Conservation (phyloP, 2,797 vertebrate genomes). For the Gymnopithys bicolor region DNA sequence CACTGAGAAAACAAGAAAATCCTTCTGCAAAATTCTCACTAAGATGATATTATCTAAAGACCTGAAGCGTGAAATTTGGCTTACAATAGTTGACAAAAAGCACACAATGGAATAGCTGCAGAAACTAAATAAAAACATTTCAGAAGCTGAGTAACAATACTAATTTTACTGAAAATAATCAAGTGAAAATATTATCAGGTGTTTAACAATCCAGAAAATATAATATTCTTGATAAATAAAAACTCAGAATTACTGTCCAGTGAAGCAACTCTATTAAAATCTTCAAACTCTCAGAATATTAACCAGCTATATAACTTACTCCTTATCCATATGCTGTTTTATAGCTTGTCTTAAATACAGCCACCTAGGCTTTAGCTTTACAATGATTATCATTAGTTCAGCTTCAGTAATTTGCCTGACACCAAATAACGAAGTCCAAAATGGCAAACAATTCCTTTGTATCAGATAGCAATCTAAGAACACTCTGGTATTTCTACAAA, state of each 20-base stretch:
- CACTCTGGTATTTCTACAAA: not conserved
- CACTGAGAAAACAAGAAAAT: constrained; percentile 85
- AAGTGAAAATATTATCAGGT: constrained; percentile 26
- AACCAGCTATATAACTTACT: not conserved
- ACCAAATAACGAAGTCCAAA: not conserved
- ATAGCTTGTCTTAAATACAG: not conserved
- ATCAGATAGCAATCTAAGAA: not conserved
- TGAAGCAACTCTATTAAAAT: not conserved
- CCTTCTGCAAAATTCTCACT: constrained; percentile 83
- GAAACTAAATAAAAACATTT: constrained; percentile 73
- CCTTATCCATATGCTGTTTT: not conserved
- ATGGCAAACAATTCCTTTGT: not conserved
- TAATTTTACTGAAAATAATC: constrained; percentile 55
- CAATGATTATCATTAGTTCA: not conserved
- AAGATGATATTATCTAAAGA: constrained; percentile 88
- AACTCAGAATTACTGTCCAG: not conserved
- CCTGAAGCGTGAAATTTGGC: constrained; percentile 86
- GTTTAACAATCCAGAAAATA: constrained; percentile 51
- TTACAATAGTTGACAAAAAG: constrained; percentile 76
- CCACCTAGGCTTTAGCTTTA: not conserved
- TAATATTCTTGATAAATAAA: not conserved
- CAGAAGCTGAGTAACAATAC: constrained; percentile 42
- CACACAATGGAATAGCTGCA: constrained; percentile 65
- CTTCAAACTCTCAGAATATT: constrained; percentile 5
- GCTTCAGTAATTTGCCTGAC: not conserved